phyloP scores from a whole-genome alignment of 2,797 vertebrate genomes.

The Neolamprologus multifasciatus region DNA sequence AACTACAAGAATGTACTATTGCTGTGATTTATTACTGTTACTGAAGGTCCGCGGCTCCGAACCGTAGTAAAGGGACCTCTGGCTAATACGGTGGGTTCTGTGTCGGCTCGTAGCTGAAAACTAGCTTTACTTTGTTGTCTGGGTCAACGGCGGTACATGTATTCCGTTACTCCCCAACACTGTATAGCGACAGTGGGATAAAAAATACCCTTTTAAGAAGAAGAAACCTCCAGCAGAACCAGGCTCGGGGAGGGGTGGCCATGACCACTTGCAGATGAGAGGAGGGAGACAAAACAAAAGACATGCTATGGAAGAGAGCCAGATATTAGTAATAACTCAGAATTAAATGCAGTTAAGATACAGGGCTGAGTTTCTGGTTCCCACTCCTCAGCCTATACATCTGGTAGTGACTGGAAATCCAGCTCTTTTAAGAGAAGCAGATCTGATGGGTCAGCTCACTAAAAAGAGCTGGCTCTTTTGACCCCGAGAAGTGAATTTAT shows the following conservation, averaged over 20 bases:
- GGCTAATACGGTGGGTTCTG: too few species aligned
- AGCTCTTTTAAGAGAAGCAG: neutral
- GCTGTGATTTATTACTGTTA: too few species aligned
- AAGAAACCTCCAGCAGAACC: neutral
- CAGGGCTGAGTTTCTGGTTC: neutral
- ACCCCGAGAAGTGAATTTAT: neutral
- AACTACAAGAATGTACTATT: too few species aligned
- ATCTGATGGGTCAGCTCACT: neutral
- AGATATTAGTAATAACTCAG: neutral
- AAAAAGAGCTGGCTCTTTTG: neutral
- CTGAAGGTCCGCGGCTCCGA: too few species aligned
- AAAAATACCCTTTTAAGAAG: neutral
- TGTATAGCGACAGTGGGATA: neutral
- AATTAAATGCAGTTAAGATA: neutral
- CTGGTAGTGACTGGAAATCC: neutral
- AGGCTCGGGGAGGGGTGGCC: neutral
- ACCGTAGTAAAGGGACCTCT: too few species aligned
- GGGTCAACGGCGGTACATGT: too few species aligned
- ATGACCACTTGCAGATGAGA: neutral
- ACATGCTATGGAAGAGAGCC: neutral
- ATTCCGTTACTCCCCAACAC: too few species aligned
- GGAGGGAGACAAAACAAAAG: neutral
- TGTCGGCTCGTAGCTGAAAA: accelerated
- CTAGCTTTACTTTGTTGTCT: too few species aligned
- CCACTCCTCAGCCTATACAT: neutral